phyloP scores from a whole-genome alignment of 1,140 invertebrate genomes.

The Cydia fagiglandana region DNA sequence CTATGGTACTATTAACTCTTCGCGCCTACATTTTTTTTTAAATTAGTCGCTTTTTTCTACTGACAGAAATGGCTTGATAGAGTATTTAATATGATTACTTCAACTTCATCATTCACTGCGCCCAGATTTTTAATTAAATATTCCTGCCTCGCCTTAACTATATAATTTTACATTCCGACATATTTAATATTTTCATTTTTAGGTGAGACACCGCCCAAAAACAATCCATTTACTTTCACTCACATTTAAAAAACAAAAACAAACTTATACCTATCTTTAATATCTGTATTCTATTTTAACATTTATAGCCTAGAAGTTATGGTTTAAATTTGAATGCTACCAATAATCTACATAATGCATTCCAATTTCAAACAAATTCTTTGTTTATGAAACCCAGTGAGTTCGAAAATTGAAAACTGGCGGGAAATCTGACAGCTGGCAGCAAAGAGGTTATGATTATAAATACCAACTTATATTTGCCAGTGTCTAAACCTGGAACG shows the following conservation, averaged over 20 bases:
- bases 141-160: background rate
- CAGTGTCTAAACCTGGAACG: background rate
- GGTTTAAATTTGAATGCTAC: background rate
- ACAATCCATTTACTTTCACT: conserved; percentile 1
- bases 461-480: background rate
- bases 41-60: too few relatives aligned
- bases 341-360: background rate
- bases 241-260: background rate
- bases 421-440: conserved; percentile 20
- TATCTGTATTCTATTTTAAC: background rate
- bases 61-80: too few relatives aligned
- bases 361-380: conserved; percentile 1
- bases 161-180: background rate
- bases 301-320: background rate
- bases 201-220: background rate
- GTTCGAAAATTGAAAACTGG: conserved; percentile 29
- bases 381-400: conserved; percentile 26
- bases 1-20: too few relatives aligned
- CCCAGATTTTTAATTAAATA: background rate
- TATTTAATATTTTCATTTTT: background rate
- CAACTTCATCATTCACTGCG: too few relatives aligned
- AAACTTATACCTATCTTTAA: background rate
- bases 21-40: too few relatives aligned
- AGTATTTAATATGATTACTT: too few relatives aligned
- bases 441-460: conserved; percentile 24